Evolutionary conservation across 2,113 vertebrate genomes (phyloP).

Genomic region (Sinocyclocheilus maitianheensis): DNA sequence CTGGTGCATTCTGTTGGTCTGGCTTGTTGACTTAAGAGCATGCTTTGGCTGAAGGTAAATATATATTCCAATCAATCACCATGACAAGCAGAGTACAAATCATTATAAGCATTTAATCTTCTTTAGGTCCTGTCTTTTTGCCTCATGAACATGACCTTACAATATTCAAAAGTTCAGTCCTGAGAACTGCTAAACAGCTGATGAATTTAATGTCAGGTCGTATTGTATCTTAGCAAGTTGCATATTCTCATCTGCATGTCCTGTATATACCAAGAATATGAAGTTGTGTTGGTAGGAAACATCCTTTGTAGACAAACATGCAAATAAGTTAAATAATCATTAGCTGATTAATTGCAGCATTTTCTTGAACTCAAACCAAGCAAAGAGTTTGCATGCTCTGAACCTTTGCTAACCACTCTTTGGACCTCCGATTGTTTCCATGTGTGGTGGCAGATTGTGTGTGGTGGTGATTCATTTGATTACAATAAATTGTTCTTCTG

Average conservation of each 20-base stretch:
- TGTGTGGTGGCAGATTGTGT: not conserved
- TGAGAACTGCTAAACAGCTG: not conserved
- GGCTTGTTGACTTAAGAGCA: constrained; percentile 19
- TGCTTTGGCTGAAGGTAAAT: not conserved
- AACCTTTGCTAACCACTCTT: not conserved
- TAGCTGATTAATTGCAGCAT: constrained; percentile 1
- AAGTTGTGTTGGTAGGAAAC: not conserved
- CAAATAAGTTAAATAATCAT: not conserved
- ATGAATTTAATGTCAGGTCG: not conserved
- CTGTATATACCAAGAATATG: not conserved
- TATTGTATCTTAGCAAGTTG: not conserved
- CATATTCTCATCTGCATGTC: not conserved
- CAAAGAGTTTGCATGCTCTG: not conserved
- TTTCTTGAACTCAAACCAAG: not conserved
- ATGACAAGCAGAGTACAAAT: not conserved
- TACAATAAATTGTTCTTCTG: not conserved
- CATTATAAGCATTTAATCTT: not conserved
- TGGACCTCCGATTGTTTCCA: not conserved
- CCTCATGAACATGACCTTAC: not conserved
- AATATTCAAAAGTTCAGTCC: not conserved
- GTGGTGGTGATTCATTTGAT: constrained; percentile 26
- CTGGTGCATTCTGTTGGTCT: not conserved
- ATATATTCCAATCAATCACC: constrained; percentile 3
- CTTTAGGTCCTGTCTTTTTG: not conserved
- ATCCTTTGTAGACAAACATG: not conserved